Conservation (phyloP, 1,140 invertebrate genomes). For the Bombus terrestris region DNA sequence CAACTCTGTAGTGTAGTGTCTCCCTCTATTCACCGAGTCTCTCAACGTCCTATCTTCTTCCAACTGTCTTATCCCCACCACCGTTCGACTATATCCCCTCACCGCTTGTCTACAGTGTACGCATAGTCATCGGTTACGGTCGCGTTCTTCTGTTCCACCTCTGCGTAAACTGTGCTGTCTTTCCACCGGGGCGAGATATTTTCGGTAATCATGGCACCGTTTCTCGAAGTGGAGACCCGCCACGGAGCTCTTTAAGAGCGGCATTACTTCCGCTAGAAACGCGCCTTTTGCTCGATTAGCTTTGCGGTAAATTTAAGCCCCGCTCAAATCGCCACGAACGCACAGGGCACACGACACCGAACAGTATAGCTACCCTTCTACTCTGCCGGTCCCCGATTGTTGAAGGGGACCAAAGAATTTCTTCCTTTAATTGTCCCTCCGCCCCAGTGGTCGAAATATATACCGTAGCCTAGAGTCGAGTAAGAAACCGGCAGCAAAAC, state of each 20-base stretch:
- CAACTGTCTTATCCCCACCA: background rate
- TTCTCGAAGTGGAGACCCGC: slow-evolving; percentile 12
- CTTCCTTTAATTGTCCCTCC: slow-evolving; percentile 77
- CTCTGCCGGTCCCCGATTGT: slow-evolving; percentile 40
- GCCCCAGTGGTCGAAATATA: slow-evolving; percentile 56
- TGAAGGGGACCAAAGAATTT: slow-evolving; percentile 71
- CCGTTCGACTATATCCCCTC: background rate
- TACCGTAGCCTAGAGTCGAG: slow-evolving; percentile 55
- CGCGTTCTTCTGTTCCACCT: background rate
- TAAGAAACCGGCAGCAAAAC: slow-evolving; percentile 78
- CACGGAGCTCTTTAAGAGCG: slow-evolving; percentile 57
- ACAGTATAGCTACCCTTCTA: slow-evolving; percentile 37
- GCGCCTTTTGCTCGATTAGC: slow-evolving; percentile 79
- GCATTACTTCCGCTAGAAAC: slow-evolving; percentile 80
- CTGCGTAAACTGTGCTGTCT: background rate
- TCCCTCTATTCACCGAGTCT: background rate
- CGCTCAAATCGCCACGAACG: slow-evolving; percentile 59
- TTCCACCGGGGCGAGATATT: slow-evolving; percentile 52
- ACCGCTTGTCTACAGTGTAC: background rate
- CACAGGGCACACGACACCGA: slow-evolving; percentile 24
- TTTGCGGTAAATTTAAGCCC: slow-evolving; percentile 75
- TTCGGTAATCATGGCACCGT: slow-evolving; percentile 63
- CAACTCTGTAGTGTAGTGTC: slow-evolving; percentile 6
- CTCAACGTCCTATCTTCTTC: background rate
- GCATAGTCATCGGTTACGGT: background rate